These are phyloP conservation scores for Listronotus oregonensis DNA, from an alignment of 1,140 invertebrate genomes.

Conservation along the genomic window DNA sequence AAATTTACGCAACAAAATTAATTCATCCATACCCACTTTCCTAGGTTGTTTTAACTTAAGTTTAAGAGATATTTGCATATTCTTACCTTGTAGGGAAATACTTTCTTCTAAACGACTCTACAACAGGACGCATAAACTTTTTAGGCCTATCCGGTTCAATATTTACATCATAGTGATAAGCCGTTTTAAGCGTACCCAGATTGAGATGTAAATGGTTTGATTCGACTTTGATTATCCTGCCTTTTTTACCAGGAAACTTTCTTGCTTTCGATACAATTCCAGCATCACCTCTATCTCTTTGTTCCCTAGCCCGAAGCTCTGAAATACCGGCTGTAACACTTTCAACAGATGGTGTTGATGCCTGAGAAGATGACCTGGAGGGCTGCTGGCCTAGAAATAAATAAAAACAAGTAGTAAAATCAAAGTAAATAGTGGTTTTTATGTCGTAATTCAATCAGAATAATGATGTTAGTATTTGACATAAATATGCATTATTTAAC, in stretches of 20 bases:
- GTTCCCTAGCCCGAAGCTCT: neutral
- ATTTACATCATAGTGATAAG: constrained; percentile 59
- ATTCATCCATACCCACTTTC: too few species aligned
- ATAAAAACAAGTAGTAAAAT: too few species aligned
- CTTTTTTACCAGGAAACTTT: constrained; percentile 54
- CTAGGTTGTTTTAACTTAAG: too few species aligned
- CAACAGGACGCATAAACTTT: constrained; percentile 48
- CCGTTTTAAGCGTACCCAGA: constrained; percentile 57
- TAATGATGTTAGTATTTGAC: too few species aligned
- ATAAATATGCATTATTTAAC: too few species aligned
- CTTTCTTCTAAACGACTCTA: constrained; percentile 51
- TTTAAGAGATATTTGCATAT: too few species aligned
- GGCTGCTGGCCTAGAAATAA: too few species aligned
- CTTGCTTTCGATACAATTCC: constrained; percentile 13
- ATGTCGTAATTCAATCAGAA: too few species aligned
- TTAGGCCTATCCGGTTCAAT: constrained; percentile 58
- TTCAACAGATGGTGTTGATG: too few species aligned
- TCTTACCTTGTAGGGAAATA: constrained; percentile 49
- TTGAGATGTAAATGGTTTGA: constrained; percentile 64
- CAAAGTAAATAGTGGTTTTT: too few species aligned
- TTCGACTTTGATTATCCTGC: constrained; percentile 57
- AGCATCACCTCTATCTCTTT: neutral
- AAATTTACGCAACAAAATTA: too few species aligned
- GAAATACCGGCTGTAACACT: neutral
- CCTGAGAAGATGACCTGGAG: too few species aligned